Conservation (phyloP, 1,140 invertebrate species). For the Thaumatotibia leucotreta region DNA sequence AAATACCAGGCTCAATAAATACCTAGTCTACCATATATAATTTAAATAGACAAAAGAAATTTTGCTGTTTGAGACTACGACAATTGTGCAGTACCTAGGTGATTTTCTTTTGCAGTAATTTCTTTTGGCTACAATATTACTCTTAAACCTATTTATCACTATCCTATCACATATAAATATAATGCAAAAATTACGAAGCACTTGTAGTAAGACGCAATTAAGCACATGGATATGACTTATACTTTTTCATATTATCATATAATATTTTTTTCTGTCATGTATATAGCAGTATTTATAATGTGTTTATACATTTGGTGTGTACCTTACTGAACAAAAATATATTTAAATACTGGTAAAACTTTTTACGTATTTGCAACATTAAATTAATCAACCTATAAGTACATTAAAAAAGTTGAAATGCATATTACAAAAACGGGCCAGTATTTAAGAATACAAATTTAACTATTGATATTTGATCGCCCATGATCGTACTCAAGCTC, state of each 20-base stretch:
- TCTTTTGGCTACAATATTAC: slow-evolving; percentile 17
- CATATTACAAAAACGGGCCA: background rate
- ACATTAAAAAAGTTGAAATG: background rate
- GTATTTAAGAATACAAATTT: background rate
- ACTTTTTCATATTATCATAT: background rate
- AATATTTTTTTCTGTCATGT: background rate
- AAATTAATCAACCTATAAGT: background rate
- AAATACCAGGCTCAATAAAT: slow-evolving; percentile 7
- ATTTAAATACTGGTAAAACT: background rate
- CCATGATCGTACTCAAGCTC: too few species aligned
- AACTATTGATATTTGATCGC: too few species aligned
- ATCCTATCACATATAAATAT: slow-evolving; percentile 40
- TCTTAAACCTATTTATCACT: slow-evolving; percentile 28
- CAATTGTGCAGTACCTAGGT: background rate
- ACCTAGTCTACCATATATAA: background rate
- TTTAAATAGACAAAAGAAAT: background rate
- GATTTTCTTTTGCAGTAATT: background rate
- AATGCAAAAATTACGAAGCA: background rate
- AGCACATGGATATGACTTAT: slow-evolving; percentile 11
- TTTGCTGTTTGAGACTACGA: background rate
- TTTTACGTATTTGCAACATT: background rate
- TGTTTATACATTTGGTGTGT: background rate
- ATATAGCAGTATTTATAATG: background rate
- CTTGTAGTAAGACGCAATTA: background rate
- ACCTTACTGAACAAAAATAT: background rate